Percentiles rank a stretch among this genome's conserved stretches.
phyloP scores from a whole-genome alignment of 92 coral and sea anemone species.

The Epizoanthus ramosus region DNA sequence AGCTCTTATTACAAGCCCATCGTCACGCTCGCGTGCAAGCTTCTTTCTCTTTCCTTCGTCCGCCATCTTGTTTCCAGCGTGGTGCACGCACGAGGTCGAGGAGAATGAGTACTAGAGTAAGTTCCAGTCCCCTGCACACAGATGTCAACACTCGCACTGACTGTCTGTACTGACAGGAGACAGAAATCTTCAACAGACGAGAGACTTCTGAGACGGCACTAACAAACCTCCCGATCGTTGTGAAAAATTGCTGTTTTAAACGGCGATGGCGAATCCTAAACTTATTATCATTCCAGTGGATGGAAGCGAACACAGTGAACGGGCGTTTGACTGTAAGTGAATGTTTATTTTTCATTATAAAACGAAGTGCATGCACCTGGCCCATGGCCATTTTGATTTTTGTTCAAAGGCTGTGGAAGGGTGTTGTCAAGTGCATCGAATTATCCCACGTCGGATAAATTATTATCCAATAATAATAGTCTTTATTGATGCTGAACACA shows the following conservation, averaged over 20 bases:
- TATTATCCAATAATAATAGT: too few relatives aligned
- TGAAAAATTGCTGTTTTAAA: not conserved
- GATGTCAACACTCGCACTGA: too few relatives aligned
- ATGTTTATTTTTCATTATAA: not conserved
- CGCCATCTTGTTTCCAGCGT: conserved; percentile 14
- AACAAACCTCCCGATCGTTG: not conserved
- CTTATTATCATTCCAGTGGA: conserved; percentile 32
- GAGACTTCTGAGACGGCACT: too few relatives aligned
- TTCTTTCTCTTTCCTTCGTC: conserved; percentile 27
- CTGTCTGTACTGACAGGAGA: too few relatives aligned
- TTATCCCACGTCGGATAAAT: too few relatives aligned
- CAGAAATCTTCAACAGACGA: too few relatives aligned
- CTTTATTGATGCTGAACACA: too few relatives aligned
- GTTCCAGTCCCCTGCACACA: conserved; percentile 3
- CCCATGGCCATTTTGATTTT: too few relatives aligned
- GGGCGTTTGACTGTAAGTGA: conserved; percentile 31
- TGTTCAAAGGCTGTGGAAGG: too few relatives aligned
- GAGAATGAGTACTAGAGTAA: conserved; percentile 17
- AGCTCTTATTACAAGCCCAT: conserved; percentile 30
- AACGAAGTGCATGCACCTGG: too few relatives aligned
- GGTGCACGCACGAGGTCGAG: not conserved
- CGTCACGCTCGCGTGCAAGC: conserved; percentile 15
- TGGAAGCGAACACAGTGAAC: conserved; percentile 37
- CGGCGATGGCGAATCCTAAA: conserved; percentile 10
- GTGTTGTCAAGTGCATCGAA: too few relatives aligned